phyloP scores from a whole-genome alignment of 2,797 vertebrate genomes.

The Sciurus vulgaris region DNA sequence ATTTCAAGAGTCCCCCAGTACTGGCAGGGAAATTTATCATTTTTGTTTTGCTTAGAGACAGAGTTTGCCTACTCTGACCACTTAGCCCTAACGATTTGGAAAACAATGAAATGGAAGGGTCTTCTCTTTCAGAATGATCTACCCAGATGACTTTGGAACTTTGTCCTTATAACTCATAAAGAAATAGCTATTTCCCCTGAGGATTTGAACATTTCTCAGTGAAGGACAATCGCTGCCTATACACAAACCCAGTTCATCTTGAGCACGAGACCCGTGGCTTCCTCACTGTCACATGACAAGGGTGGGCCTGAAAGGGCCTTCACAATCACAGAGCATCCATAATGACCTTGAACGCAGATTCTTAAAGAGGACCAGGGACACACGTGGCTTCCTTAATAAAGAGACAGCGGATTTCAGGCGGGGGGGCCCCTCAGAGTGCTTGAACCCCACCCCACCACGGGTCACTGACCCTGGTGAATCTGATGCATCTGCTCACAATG shows the following conservation, averaged over 20 bases:
- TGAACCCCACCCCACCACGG: not conserved
- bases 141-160: not conserved
- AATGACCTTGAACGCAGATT: slow-evolving; percentile 74
- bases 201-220: not conserved
- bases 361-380: slow-evolving; percentile 64
- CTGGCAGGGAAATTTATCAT: not conserved
- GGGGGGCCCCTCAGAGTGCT: slow-evolving; percentile 14
- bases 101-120: not conserved
- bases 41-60: not conserved
- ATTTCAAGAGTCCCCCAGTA: not conserved
- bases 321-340: slow-evolving; percentile 69
- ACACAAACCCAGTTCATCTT: not conserved
- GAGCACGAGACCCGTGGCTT: not conserved
- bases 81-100: not conserved
- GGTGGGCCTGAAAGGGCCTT: slow-evolving; percentile 59
- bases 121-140: not conserved
- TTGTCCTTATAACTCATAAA: not conserved
- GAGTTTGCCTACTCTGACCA: not conserved
- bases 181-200: not conserved
- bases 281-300: slow-evolving; percentile 55
- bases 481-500: not conserved
- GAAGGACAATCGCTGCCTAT: not conserved
- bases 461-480: not conserved
- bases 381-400: slow-evolving; percentile 70
- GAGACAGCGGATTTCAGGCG: slow-evolving; percentile 54